Base-by-base conservation (phyloP, 1,140 invertebrate genomes). In the Saccostrea echinata region DNA sequence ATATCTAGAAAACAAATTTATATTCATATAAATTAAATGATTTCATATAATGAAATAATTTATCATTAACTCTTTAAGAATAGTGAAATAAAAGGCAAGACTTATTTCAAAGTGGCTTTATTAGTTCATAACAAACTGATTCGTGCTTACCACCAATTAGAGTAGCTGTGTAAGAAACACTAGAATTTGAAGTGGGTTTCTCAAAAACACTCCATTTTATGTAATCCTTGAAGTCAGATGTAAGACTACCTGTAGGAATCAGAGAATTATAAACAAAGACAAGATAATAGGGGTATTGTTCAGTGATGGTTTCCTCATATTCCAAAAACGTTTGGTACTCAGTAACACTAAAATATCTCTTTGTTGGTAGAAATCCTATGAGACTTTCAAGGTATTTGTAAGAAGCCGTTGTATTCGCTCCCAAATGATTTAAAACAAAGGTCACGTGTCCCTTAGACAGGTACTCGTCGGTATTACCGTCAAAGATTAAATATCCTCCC, bases 401-500 rank as follows among this genome's bases (percentile, higher is more conserved):
- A 4, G 71, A 81, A 1, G 85, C 51, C 13, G 53, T 35, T 8
- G 53, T 55, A 33, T 55, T 88, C 0, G 81, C 21, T n/a, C 88
- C 87, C 30, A 82, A 88, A 71, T 91, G 87, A 52, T 88, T 85
- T 27, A 88, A 35, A 21, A 85, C 76, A 3, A 91, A 52, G 4
- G 81, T 52, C n/a, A 82, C 8, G 21, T 51, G 51, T 9, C n/a
- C 24, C 0, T 53, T 84, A 0, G 53, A 30, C 33, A 24, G 18
- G 21, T 51, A 82, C 21, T 21, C 55, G 8, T 33, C 27, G 64
- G 30, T 43, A 1, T 27, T 21, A 9, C 81, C 81, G n/a, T 82
- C 24, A 13, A 43, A 88, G 2, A 89, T 6, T 3, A 88, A 3
- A 84, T 88, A 90, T 4, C 88, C 89, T 53, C 89, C 88, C 89